Percentiles rank a stretch among this genome's conserved stretches.
Evolutionary conservation across 2,888 invertebrate genomes (phyloP).

Genomic region (Cinara cedri): DNA sequence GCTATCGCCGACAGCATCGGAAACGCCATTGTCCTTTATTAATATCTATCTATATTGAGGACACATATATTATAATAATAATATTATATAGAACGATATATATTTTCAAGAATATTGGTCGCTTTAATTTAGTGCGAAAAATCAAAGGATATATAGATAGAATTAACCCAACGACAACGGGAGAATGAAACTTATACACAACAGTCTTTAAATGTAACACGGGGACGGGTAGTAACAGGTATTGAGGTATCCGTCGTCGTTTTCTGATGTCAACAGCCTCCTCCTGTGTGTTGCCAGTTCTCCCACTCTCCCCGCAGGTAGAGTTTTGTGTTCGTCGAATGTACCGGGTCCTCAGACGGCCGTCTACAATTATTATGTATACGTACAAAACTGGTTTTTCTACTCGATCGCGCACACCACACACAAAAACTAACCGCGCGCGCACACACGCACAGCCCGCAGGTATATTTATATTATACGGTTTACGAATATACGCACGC

Average conservation of each 20-base stretch:
- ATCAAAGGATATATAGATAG: not conserved
- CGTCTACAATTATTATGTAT: constrained; percentile 25
- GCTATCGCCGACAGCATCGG: constrained; percentile 82
- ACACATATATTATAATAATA: not conserved
- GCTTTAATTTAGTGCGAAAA: not conserved
- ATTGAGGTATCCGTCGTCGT: constrained; percentile 15
- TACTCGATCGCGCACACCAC: constrained; percentile 22
- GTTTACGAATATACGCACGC: not conserved
- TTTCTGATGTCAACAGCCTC: constrained; percentile 55
- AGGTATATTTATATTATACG: not conserved
- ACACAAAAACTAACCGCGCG: no score
- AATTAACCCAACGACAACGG: not conserved
- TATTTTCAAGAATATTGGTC: not conserved
- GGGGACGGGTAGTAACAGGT: constrained; percentile 39
- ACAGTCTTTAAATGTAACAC: not conserved
- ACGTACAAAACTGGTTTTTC: constrained; percentile 50
- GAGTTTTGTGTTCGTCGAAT: not conserved
- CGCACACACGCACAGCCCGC: not conserved
- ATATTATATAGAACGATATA: not conserved
- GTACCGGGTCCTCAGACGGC: constrained; percentile 16
- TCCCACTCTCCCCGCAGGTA: not conserved
- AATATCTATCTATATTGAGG: constrained; percentile 1
- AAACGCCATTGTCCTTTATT: constrained; percentile 60
- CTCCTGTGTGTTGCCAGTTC: constrained; percentile 47
- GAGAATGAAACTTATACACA: not conserved